Evolutionary conservation across 2,113 vertebrate genomes (phyloP), one percentile per base, ranked within the genome.

Genomic region (Syngnathus floridae): DNA sequence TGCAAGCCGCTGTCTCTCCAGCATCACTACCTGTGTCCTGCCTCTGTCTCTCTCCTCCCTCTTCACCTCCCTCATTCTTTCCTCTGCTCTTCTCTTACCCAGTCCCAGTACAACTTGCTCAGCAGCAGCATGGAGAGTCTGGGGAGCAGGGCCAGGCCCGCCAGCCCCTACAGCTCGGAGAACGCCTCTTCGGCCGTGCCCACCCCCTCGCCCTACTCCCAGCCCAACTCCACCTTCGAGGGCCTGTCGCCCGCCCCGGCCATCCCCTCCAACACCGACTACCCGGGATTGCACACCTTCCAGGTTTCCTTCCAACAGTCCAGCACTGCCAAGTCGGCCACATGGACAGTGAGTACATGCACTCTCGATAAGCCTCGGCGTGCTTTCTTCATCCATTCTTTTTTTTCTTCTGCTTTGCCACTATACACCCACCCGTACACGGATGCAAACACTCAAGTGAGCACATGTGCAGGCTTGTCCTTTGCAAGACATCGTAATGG

Each of bases 221-320:
- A 99, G 89, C 97, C 97, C 90, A 99, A 97, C 93, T 98, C 96
- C 81, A 98, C 97, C 78, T 99, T 98, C 51, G 96, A 99, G 80
- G 91, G 95, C 82, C 93, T 97, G 93, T 99, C 96, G 19, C 96
- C 97, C 0, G 94, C 95, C 0, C 96, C 97, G 0, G 92, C 94
- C 89, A 99, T 99, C 90, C 97, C 97, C 70, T 99, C 97, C 90
- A 98, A 98, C 90, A 92, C 96, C 0, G 96, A 99, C 92, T 99
- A 99, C 83, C 95, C 97, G 0, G 97, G 97, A 26, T 93, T 94
- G 6, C 95, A 99, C 79, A 88, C 88, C 93, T 99, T 99, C 63
- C 95, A 98, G 81, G 96, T 99, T 86, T 98, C 97, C 84, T 99
- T 99, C 90, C 96, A 99, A 89, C 97, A 99, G 73, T 98, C 96